These are phyloP conservation scores for Philypnodon macrostomus DNA, from an alignment of 2,797 vertebrate genomes.

Conservation along the genomic window DNA sequence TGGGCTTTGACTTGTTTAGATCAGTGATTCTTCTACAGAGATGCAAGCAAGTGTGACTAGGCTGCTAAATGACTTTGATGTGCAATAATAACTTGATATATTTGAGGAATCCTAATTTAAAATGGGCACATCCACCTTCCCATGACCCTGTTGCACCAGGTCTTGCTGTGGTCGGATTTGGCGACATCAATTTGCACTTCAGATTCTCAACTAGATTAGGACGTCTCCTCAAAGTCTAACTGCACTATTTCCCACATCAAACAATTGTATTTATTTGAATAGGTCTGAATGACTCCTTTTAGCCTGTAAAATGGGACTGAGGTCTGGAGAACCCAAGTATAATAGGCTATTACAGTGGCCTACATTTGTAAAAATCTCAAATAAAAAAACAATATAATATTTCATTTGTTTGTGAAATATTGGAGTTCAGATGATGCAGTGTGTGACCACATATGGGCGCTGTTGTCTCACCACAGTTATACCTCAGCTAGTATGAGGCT, in stretches of 20 bases:
- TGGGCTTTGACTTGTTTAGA: slow-evolving; percentile 32
- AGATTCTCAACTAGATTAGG: slow-evolving; percentile 18
- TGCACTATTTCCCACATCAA: slow-evolving; percentile 11
- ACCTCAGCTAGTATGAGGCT: slow-evolving; percentile 18
- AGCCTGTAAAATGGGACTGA: not conserved
- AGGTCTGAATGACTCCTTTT: not conserved
- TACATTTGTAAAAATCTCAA: no score
- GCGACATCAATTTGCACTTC: slow-evolving; percentile 51
- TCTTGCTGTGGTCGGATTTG: slow-evolving; percentile 28
- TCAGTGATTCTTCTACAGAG: not conserved
- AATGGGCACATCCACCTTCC: slow-evolving; percentile 15
- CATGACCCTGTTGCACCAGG: slow-evolving; percentile 28
- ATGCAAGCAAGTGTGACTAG: not conserved
- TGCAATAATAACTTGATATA: no score
- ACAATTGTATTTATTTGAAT: not conserved
- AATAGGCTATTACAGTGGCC: no score
- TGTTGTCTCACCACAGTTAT: slow-evolving; percentile 2
- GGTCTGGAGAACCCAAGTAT: not conserved
- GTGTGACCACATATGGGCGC: slow-evolving; percentile 13
- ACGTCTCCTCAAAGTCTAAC: not conserved
- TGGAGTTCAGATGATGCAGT: not conserved
- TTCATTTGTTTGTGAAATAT: no score
- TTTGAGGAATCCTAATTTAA: no score
- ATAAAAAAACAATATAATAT: no score
- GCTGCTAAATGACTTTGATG: slow-evolving; percentile 7